Evolutionary conservation across 2,113 vertebrate species (phyloP), one percentile per base, ranked within the genome.

Genomic region (Siniperca chuatsi): DNA sequence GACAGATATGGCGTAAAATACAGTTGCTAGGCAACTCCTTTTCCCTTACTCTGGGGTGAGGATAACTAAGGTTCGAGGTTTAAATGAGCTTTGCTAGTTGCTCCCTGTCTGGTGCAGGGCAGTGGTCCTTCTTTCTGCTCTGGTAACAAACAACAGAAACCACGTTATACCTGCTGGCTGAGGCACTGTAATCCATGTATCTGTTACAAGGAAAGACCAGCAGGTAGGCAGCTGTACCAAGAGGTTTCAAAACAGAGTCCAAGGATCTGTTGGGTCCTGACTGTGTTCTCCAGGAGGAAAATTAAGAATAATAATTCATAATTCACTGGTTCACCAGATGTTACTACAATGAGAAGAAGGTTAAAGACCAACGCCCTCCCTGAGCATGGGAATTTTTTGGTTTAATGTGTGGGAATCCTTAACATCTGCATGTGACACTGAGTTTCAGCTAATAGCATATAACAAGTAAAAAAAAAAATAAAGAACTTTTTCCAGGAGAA

Each of bases 11-110:
- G 42, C 58, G 15, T 12, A 40, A 44, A 76, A 69, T 71, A 55
- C 70, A 44, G 91, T 94, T 93, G 78, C 93, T 81, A 87, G 76
- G 93, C 91, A 94, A 94, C 85, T 76, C 23, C 52, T 21, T 87
- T 83, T 90, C 79, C 54, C 68, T 48, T 67, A 72, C 16, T 12
- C 33, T 65, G 16, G 50, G 72, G 13, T 64, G 6, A 48, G 25
- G 73, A 62, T 21, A 6, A 44, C 52, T 20, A 54, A 78, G 42
- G 57, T 74, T 68, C 76, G 81, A 37, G 82, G 75, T 92, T 29
- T 61, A 87, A 12, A 75, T 78, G 42, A 65, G 42, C 13, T 40
- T 68, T 64, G 23, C 7, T 54, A 16, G 16, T 64, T 40, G n/a
- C 21, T 55, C 68, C 12, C 29, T 62, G 16, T 86, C 42, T 35